Base-by-base conservation (phyloP, 1,140 invertebrate genomes). In the Drosophila pseudoobscura region DNA sequence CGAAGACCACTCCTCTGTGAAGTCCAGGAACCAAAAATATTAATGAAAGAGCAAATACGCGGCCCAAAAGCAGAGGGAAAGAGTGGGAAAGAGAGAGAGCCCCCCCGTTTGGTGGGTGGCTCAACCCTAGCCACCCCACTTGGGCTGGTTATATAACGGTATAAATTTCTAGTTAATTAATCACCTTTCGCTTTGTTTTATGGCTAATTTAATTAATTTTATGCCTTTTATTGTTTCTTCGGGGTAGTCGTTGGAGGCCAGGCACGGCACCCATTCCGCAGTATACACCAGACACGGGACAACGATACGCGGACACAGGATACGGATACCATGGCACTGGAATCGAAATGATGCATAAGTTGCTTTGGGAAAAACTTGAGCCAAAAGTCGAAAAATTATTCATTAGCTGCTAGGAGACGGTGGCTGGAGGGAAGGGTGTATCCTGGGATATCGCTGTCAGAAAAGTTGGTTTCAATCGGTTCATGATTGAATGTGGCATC, bases 181-280 rank as follows among this genome's bases (percentile, higher is more conserved):
- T 80, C 78, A 80, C 78, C 78, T 80, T 80, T 76, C 73, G 66
- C 78, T 80, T 80, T 80, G 78, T 80, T 80, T 39, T 80, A 80
- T 80, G 78, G 72, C 78, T 80, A 80, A 80, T 80, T 80, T 80
- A 80, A 80, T 80, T 80, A 80, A 80, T 80, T 80, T 80, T 66
- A 76, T 80, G 78, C 76, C 78, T 80, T 80, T 80, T 69, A 76
- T 69, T 69, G 72, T 68, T 66, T 58, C 54, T 50, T 74, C 17
- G n/a, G 39, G 26, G 45, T 7, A 58, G 22, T 51, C 15, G 50
- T 13, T 11, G 44, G 9, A 53, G 35, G 11, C 11, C 35, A 39
- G 35, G 35, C 35, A 13, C 31, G 6, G 6, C 6, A 7, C 29
- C 41, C 59, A n/a, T 17, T 45, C 20, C 26, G 6, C 31, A 22